Percentiles rank a stretch among this genome's conserved stretches.
Conservation (phyloP, 2,888 invertebrate genomes). For the Pandemis cinnamomeana region DNA sequence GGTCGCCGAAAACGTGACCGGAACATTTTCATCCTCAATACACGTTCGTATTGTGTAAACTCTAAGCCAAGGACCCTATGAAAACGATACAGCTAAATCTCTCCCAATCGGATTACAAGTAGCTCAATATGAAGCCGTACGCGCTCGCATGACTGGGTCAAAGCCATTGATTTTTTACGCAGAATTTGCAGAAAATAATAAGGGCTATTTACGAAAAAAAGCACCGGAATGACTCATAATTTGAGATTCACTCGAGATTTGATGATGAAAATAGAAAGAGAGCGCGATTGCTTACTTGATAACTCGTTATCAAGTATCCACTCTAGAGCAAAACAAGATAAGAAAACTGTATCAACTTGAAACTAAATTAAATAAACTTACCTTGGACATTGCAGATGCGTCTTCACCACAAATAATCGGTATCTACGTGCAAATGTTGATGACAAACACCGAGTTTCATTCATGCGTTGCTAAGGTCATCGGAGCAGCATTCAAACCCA, state of each 20-base stretch:
- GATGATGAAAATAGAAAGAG: conserved; percentile 22
- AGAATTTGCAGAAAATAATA: conserved; percentile 16
- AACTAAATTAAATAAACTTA: conserved; percentile 22
- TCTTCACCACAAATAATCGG: conserved; percentile 15
- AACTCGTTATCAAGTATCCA: conserved; percentile 22
- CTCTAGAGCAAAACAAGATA: conserved; percentile 16
- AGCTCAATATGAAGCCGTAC: conserved; percentile 60
- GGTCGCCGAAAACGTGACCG: conserved; percentile 35
- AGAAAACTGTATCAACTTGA: conserved; percentile 11
- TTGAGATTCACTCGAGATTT: conserved; percentile 8
- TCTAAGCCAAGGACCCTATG: conserved; percentile 17
- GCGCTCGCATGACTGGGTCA: conserved; percentile 59
- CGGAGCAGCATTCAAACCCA: conserved; percentile 42
- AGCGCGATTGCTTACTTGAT: conserved; percentile 5
- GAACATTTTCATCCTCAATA: conserved; percentile 16
- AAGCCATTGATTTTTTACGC: conserved; percentile 54
- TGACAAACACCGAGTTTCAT: conserved; percentile 35
- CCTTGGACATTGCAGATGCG: conserved; percentile 31
- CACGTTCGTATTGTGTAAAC: conserved; percentile 23
- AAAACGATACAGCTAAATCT: conserved; percentile 49
- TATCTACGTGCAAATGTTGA: conserved; percentile 32
- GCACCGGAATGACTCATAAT: not conserved
- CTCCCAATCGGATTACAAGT: conserved; percentile 65
- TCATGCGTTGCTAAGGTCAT: conserved; percentile 41
- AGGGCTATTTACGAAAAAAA: not conserved